A percentile compares a stretch with the other conserved stretches of the same genome.
These are phyloP conservation scores for Leptodactylus fuscus DNA, from an alignment of 2,113 vertebrate species.

Conservation along the genomic window DNA sequence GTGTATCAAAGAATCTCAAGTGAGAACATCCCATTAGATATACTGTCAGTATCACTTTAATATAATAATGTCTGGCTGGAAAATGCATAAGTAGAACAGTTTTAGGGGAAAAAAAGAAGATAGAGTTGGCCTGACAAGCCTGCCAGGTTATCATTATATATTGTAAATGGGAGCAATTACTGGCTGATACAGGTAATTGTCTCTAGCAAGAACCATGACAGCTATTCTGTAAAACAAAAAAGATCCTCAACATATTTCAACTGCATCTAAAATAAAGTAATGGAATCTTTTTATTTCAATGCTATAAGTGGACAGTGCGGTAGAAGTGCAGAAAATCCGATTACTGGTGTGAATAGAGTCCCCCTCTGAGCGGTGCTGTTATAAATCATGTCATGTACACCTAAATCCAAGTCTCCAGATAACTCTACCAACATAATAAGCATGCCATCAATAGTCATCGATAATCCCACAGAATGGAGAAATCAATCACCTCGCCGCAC, in stretches of 20 bases:
- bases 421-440: conserved; percentile 13
- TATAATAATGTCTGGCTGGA: background rate
- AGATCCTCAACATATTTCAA: background rate
- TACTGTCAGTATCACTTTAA: background rate
- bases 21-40: background rate
- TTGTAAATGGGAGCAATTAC: background rate
- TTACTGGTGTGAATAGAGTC: background rate
- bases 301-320: background rate
- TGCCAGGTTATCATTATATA: background rate
- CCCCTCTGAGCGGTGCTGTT: background rate
- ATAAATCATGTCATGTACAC: conserved; percentile 17
- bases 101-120: background rate
- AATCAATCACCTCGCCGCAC: conserved; percentile 8
- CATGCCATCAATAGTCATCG: conserved; percentile 22
- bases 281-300: too few relatives aligned
- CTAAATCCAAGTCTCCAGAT: conserved; percentile 3
- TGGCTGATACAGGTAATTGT: background rate
- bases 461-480: conserved; percentile 19
- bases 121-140: background rate
- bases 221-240: background rate
- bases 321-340: background rate
- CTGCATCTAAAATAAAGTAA: too few relatives aligned
- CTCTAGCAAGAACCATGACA: background rate
- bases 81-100: background rate
- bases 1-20: too few relatives aligned